These are phyloP conservation scores for Tipula confusa DNA, from an alignment of 2,888 invertebrate genomes.

Conservation along the genomic window DNA sequence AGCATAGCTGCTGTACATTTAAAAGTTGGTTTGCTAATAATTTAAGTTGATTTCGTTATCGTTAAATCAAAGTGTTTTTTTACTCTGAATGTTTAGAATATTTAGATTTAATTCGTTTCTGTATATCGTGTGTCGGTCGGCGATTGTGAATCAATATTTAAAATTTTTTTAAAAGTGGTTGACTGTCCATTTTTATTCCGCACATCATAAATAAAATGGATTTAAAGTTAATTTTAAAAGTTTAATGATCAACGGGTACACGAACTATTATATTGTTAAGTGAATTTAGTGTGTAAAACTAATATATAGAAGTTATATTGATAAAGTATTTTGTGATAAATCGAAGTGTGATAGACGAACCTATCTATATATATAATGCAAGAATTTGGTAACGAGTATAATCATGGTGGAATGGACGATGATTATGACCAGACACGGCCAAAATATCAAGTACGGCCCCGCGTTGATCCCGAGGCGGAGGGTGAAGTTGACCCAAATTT, in stretches of 20 bases:
- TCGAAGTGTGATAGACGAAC: neutral
- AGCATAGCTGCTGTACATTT: too few relatives aligned
- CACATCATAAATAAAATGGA: neutral
- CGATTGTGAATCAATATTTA: neutral
- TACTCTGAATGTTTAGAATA: neutral
- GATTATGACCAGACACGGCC: conserved; percentile 34
- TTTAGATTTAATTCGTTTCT: neutral
- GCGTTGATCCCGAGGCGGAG: conserved; percentile 75
- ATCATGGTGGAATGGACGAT: conserved; percentile 32
- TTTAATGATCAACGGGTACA: neutral
- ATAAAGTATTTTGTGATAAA: neutral
- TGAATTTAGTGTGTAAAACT: neutral
- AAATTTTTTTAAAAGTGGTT: neutral
- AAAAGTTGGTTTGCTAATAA: neutral
- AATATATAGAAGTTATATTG: too few relatives aligned
- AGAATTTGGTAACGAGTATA: conserved; percentile 35
- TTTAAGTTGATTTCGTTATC: neutral
- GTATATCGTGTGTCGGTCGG: neutral
- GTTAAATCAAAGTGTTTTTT: neutral
- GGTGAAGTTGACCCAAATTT: conserved; percentile 81
- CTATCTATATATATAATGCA: conserved; percentile 38
- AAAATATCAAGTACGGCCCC: conserved; percentile 56
- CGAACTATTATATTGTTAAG: neutral
- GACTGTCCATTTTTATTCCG: neutral
- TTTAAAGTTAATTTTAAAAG: neutral